Conservation (phyloP, 2,113 vertebrate species). For the Thryonomys swinderianus region DNA sequence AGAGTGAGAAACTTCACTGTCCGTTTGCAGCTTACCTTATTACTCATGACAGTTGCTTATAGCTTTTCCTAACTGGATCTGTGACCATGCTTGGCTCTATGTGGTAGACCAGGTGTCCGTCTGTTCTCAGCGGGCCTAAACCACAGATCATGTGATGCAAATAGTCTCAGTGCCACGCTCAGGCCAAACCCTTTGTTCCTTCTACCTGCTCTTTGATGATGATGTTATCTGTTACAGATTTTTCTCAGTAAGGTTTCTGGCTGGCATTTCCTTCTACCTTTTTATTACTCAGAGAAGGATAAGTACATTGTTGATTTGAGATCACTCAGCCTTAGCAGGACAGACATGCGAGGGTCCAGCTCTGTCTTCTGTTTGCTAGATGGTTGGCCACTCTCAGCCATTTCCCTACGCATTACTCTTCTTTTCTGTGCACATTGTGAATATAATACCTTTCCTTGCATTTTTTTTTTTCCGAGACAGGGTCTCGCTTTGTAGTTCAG, state of each 20-base stretch:
- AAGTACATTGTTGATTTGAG: neutral
- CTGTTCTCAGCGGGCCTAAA: conserved; percentile 6
- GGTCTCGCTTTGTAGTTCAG: neutral
- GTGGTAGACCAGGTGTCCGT: neutral
- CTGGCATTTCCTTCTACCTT: neutral
- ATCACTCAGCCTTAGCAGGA: neutral
- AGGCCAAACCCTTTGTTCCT: conserved; percentile 1
- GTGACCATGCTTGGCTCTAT: neutral
- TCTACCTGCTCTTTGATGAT: neutral
- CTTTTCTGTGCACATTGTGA: neutral
- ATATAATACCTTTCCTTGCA: neutral
- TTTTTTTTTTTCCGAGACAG: no score
- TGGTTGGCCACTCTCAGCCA: neutral
- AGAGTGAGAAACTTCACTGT: neutral
- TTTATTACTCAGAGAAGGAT: neutral
- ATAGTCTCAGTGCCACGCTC: neutral
- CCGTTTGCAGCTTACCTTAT: neutral
- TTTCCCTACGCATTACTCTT: neutral
- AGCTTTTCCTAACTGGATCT: neutral
- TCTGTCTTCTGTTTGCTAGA: neutral
- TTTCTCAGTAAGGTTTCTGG: neutral
- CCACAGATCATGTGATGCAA: neutral
- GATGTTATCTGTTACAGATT: neutral
- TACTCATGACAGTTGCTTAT: neutral
- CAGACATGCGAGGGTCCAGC: neutral